These are phyloP conservation scores for Bombus fervidus DNA, from an alignment of 1,140 invertebrate species.

Conservation along the genomic window DNA sequence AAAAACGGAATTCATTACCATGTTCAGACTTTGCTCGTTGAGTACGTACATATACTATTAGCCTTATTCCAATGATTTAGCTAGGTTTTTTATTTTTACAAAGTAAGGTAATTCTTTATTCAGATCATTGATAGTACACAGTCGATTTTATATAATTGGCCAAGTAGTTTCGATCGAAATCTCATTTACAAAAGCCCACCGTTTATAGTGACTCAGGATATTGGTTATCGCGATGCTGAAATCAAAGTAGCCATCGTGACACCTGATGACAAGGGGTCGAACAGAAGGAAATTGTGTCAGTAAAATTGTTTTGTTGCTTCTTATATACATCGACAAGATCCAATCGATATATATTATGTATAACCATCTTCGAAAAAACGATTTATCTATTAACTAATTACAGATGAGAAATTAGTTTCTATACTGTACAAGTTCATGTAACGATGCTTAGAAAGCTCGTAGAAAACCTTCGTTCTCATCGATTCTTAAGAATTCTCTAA, in stretches of 20 bases:
- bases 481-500: background rate
- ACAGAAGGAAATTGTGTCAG: constrained; percentile 38
- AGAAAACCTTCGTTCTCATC: background rate
- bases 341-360: background rate
- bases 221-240: constrained; percentile 71
- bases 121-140: no score
- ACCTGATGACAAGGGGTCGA: constrained; percentile 47
- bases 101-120: background rate
- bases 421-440: background rate
- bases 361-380: background rate
- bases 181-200: constrained; percentile 40
- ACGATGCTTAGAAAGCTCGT: background rate
- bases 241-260: constrained; percentile 50
- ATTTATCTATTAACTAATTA: background rate
- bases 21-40: background rate
- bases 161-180: background rate
- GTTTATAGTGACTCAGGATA: constrained; percentile 76
- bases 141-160: background rate
- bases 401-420: background rate
- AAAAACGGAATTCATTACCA: background rate
- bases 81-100: background rate
- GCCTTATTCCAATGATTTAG: no score
- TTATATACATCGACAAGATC: background rate
- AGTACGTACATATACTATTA: background rate
- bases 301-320: constrained; percentile 56